Percentiles rank a stretch among this genome's conserved stretches.
These are phyloP conservation scores for Coccyzus lansbergi DNA, from an alignment of 2,797 vertebrate genomes.

Conservation along the genomic window DNA sequence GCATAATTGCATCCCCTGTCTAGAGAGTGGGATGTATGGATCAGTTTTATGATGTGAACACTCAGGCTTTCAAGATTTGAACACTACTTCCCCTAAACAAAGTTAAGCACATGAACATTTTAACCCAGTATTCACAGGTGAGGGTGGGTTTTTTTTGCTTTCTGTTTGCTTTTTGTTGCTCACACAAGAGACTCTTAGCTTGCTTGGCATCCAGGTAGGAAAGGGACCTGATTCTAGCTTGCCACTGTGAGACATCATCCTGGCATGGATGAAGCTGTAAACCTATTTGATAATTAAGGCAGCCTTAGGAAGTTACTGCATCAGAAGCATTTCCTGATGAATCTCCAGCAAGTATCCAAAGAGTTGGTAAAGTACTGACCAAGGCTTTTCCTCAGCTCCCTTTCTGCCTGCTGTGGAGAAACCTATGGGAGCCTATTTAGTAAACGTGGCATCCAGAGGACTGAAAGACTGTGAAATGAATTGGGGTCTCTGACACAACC, in stretches of 20 bases:
- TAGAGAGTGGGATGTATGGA: not conserved
- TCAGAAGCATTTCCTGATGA: not conserved
- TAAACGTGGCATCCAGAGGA: not conserved
- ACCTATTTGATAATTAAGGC: not conserved
- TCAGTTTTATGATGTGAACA: not conserved
- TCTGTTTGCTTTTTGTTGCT: no score
- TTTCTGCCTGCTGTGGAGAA: constrained; percentile 4
- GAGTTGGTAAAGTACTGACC: not conserved
- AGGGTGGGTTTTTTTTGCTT: not conserved
- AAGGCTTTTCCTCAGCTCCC: not conserved
- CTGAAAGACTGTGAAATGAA: constrained; percentile 42
- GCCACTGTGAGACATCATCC: not conserved
- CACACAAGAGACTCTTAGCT: not conserved
- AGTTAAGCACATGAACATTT: not conserved
- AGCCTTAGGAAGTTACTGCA: not conserved
- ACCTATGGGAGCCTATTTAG: not conserved
- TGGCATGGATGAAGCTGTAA: not conserved
- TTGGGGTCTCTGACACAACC: constrained; percentile 47
- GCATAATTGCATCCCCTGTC: not conserved
- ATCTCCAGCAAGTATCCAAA: not conserved
- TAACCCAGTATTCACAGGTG: not conserved
- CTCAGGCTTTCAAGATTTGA: not conserved
- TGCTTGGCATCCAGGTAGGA: not conserved
- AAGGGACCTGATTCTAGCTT: not conserved
- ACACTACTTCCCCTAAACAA: not conserved